Evolutionary conservation across 2,888 invertebrate genomes (phyloP), one percentile per base, ranked within the genome.

Genomic region (Rapana venosa): DNA sequence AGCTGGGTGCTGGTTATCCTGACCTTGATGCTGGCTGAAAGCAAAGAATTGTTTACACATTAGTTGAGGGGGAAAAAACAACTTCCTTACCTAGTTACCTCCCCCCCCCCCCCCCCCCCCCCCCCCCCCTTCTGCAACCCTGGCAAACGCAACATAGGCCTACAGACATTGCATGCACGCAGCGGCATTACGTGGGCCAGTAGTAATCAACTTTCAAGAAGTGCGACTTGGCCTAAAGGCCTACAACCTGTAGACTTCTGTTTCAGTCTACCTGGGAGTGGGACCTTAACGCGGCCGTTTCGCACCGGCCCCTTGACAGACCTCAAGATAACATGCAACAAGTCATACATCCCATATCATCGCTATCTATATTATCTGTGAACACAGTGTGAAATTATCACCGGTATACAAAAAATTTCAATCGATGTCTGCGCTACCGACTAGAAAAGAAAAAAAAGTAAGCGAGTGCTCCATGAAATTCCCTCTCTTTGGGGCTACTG

Each of bases 1-100:
- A 86, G 87, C 85, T 89, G 66, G 81, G 70, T 90, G 85, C 70
- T 56, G 87, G 89, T 87, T 90, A 88, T 66, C 88, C 70, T 79
- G 87, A 90, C 91, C 91, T 91, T 90, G 90, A 90, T 88, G 85
- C 89, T 88, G 58, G 89, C 91, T 91, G 91, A 79, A 91, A 90
- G 47, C 22, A 89, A 22, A 86, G 74, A 90, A 84, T 81, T 81
- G 58, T 47, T 47, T 47, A 47, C 8, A 32, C 5, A n/a, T 74
- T 74, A 13, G 74, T 74, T 74, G 30, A 74, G 15, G 32, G 77
- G 77, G 30, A 79, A 47, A 74, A 87, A 87, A 66, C 47, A 87
- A 66, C 47, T 8, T 36, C 32, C 47, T 87, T 74, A 74, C 70
- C 87, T 70, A 87, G 79, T 17, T 13, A 79, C 13, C 2, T 66